Evolutionary conservation across 2,888 invertebrate species (phyloP).

Genomic region (Papilio protenor): DNA sequence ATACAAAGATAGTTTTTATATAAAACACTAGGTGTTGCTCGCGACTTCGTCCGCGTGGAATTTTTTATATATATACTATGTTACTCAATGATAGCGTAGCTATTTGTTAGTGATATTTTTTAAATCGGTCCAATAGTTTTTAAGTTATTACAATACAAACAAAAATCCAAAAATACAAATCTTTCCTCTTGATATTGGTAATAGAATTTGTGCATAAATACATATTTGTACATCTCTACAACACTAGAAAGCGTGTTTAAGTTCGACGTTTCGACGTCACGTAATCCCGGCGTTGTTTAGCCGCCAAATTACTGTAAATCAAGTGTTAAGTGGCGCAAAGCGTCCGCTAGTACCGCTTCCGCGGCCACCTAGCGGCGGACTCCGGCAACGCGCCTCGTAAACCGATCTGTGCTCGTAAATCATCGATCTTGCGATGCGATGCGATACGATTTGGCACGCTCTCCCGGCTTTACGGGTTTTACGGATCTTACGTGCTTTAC

Average conservation of each 20-base stretch:
- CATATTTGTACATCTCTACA: not conserved
- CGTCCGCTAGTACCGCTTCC: conserved; percentile 62
- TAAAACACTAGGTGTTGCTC: not conserved
- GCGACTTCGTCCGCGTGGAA: too few relatives aligned
- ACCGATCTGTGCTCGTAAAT: conserved; percentile 73
- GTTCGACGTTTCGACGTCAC: conserved; percentile 50
- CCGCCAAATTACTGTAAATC: conserved; percentile 67
- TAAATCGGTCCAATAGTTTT: too few relatives aligned
- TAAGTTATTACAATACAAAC: too few relatives aligned
- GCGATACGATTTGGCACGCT: conserved; percentile 63
- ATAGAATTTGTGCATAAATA: too few relatives aligned
- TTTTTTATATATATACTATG: too few relatives aligned
- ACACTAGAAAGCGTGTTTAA: conserved; percentile 4
- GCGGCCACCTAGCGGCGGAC: conserved; percentile 63
- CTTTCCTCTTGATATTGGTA: too few relatives aligned
- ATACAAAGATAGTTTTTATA: not conserved
- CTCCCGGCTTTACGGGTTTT: conserved; percentile 63
- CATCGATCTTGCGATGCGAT: conserved; percentile 72
- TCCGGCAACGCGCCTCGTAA: conserved; percentile 63
- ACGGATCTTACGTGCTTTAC: conserved; percentile 65
- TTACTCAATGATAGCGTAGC: too few relatives aligned
- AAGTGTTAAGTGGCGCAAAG: conserved; percentile 55
- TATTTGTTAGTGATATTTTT: too few relatives aligned
- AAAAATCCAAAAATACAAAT: too few relatives aligned
- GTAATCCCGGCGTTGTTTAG: conserved; percentile 53